Conservation (phyloP, 1,140 invertebrate species). For the Heliothis subflexa region DNA sequence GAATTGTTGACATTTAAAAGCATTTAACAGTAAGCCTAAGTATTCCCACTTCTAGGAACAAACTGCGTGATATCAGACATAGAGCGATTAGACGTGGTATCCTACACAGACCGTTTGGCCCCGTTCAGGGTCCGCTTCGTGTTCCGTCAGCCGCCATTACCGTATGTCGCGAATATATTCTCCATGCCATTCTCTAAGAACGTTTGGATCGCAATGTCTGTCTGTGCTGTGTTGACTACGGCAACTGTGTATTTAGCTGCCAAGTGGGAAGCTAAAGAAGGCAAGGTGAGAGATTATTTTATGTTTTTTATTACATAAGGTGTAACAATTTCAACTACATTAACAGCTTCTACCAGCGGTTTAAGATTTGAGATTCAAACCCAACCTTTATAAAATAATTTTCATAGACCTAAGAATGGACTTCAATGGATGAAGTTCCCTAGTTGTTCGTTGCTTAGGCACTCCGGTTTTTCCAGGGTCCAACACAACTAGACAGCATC, state of each 20-base stretch:
- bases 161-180: slow-evolving; percentile 88
- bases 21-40: no score
- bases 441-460: neutral
- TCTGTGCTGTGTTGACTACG: slow-evolving; percentile 64
- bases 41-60: slow-evolving; percentile 59
- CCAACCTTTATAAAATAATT: no score
- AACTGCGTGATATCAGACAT: slow-evolving; percentile 61
- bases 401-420: no score
- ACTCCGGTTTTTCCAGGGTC: neutral
- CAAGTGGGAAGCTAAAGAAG: slow-evolving; percentile 60
- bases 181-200: slow-evolving; percentile 87
- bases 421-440: no score
- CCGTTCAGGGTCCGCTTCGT: slow-evolving; percentile 83
- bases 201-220: slow-evolving; percentile 87
- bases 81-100: slow-evolving; percentile 66
- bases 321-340: neutral
- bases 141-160: slow-evolving; percentile 88
- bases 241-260: slow-evolving; percentile 55
- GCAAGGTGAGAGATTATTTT: slow-evolving; percentile 45
- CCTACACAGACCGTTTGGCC: slow-evolving; percentile 68
- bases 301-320: neutral
- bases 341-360: no score
- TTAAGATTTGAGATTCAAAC: no score
- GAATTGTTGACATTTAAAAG: no score
- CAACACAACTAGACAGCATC: slow-evolving; percentile 63